Conservation (phyloP, 2,888 invertebrate species). For the Pseudococcus longispinus region DNA sequence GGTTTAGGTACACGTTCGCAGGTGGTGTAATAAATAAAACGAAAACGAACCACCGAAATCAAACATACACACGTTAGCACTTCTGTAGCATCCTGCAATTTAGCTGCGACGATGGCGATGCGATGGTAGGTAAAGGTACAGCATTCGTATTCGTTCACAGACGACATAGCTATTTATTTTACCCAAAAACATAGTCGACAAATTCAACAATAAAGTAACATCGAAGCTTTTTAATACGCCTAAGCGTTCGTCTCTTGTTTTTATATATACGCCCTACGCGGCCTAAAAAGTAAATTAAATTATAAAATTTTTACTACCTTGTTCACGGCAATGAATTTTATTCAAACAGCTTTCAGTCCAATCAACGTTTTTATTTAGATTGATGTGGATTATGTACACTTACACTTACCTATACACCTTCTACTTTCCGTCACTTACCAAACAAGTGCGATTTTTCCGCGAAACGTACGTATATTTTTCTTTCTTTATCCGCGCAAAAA, state of each 20-base stretch:
- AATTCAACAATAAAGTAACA: not conserved
- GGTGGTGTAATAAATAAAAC: conserved; percentile 10
- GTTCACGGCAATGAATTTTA: not conserved
- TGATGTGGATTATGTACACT: not conserved
- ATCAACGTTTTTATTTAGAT: not conserved
- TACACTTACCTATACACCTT: not conserved
- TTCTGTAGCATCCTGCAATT: not conserved
- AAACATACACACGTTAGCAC: not conserved
- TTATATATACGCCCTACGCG: not conserved
- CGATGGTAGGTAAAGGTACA: not conserved
- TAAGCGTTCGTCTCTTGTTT: not conserved
- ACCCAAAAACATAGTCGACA: not conserved
- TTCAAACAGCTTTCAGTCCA: not conserved
- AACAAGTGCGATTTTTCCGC: not conserved
- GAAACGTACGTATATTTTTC: not conserved
- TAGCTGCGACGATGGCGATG: not conserved
- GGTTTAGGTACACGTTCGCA: not conserved
- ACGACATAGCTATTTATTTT: not conserved
- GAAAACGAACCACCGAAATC: not conserved
- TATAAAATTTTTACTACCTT: not conserved
- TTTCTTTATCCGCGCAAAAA: not conserved
- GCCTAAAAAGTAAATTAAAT: not conserved
- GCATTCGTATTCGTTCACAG: not conserved
- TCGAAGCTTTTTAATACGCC: conserved; percentile 10
- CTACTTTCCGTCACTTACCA: not conserved